Evolutionary conservation across 1,140 invertebrate species (phyloP), one percentile per base, ranked within the genome.

Genomic region (Lepidotrigona ventralis): DNA sequence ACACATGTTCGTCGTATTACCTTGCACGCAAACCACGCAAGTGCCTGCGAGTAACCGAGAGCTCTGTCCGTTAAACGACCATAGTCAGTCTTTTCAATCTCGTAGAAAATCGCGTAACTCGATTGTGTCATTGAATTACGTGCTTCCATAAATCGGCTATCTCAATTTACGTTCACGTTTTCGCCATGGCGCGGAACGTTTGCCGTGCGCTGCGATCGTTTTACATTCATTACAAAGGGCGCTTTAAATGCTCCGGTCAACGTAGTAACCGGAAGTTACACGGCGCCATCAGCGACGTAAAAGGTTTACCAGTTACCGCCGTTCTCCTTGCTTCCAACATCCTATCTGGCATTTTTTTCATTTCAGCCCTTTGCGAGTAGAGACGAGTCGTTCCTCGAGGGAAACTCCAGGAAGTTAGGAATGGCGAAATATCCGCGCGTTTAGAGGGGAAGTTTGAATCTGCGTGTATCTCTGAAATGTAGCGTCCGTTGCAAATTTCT

Each of bases 161-260:
- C 21, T 63, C 79, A 63, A 64, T 73, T 80, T 80, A 15, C 46
- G 56, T 21, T 9, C 15, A 21, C 26, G n/a, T n/a, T n/a, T 60
- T 73, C 12, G 39, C 14, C 39, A 26, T 8, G n/a, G 17, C 12
- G 21, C n/a, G 12, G 39, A 11, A 23, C 19, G 68, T 72, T 63
- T 39, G 19, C 39, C 68, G 21, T 72, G 12, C 33, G 39, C 33
- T n/a, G 39, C n/a, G 51, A 66, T 81, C 72, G 73, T 68, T 76
- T 81, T 56, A 75, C 63, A 56, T 81, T 68, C 79, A 56, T 82
- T 69, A 69, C 53, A 58, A 77, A 71, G n/a, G 23, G 39, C 66
- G 63, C 21, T 76, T 76, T 82, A 54, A 81, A 81, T 72, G 23
- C 60, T 15, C 0, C 0, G 33, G 23, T 17, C 9, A 6, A 9